Evolutionary conservation across 2,113 vertebrate species (phyloP), one percentile per base, ranked within the genome.

Genomic region (Atlantisia rogersi): DNA sequence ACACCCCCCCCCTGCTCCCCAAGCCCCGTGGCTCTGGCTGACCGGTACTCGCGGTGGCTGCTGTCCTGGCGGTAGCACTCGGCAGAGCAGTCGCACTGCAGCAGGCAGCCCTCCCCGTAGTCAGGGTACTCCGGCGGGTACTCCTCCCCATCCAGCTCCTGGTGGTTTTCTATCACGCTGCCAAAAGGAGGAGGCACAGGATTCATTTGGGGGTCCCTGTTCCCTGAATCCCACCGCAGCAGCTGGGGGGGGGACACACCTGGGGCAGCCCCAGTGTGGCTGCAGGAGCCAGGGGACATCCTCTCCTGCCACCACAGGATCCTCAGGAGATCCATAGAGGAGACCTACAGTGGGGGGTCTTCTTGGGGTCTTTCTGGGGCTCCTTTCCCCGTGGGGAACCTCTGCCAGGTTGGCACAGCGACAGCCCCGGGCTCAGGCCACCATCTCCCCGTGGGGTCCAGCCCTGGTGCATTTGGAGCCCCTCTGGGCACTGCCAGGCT

Each of bases 11-110:
- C 7, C 12, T 3, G 0, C 17, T 48, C 39, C 79, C 67, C 7
- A 1, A 25, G 5, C 1, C 28, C 78, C 9, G 3, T 0, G 10
- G 9, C 6, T 29, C n/a, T 1, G 7, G 65, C 25, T 21, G 4
- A 99, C 98, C 98, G 99, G 97, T 98, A 98, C 25, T 98, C 98
- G 48, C 97, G 97, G 89, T 98, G 97, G 94, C 97, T 74, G 20
- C 97, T 82, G 69, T 98, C 97, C 17, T 98, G 95, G 5, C 93
- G 97, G 80, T 98, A 98, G 98, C 98, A 98, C 94, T 98, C 97
- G 24, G 97, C 97, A 3, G 98, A 97, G 97, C 98, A 98, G 90
- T 98, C 97, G 5, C 98, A 98, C 84, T 98, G 98, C 87, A 98
- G 96, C 29, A 97, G 95, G 92, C 97, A 98, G 84, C 97, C 98